Conservation (phyloP, 2,113 vertebrate species). For the Psittacara wagleri region DNA sequence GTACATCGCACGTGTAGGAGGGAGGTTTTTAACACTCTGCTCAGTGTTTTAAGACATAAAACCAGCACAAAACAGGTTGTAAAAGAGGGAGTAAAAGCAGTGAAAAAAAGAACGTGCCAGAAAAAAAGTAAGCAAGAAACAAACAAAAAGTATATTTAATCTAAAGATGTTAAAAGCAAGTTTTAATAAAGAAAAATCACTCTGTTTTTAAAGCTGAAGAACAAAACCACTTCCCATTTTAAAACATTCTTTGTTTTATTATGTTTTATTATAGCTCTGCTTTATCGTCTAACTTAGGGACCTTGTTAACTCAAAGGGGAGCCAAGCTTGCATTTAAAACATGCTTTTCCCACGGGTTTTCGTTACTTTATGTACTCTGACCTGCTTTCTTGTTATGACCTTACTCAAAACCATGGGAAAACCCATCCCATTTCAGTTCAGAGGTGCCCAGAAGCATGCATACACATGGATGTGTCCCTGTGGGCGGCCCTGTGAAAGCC, state of each 20-base stretch:
- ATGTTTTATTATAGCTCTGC: background rate
- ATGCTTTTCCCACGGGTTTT: background rate
- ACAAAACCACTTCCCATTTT: background rate
- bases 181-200: background rate
- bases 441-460: background rate
- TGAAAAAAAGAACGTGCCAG: background rate
- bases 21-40: background rate
- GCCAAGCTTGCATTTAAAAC: background rate
- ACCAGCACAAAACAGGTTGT: background rate
- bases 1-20: rapidly evolving
- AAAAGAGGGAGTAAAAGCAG: background rate
- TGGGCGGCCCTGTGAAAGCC: background rate
- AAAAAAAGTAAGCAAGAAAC: background rate
- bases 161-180: background rate
- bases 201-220: background rate
- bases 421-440: background rate
- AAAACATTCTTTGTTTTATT: background rate
- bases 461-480: rapidly evolving
- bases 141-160: background rate
- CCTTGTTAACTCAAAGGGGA: background rate
- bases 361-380: background rate
- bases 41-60: background rate
- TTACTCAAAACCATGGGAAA: background rate
- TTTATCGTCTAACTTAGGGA: background rate
- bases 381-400: background rate